Evolutionary conservation across 2,797 vertebrate species (phyloP).

Genomic region (Heteromormyrus szaboi): DNA sequence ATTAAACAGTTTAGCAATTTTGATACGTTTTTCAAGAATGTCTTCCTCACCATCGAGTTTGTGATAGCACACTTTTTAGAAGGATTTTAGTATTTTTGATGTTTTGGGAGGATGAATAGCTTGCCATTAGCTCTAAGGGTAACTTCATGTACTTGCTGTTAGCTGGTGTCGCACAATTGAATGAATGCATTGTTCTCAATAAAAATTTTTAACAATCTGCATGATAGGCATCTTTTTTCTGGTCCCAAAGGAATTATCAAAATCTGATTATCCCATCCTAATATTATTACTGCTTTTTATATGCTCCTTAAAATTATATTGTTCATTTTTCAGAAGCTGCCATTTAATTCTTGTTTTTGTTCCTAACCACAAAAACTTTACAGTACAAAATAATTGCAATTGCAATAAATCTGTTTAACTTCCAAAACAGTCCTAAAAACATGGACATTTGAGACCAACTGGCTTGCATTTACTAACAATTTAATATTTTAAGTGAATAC

Average conservation of each 20-base stretch:
- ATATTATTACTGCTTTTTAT: neutral
- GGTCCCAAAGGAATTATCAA: neutral
- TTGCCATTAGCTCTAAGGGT: neutral
- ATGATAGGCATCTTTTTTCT: neutral
- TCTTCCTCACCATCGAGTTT: neutral
- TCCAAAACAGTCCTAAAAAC: neutral
- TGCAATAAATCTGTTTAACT: neutral
- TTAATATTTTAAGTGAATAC: neutral
- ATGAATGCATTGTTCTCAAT: neutral
- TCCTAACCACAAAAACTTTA: neutral
- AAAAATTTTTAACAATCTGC: neutral
- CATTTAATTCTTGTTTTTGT: neutral
- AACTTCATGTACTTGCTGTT: neutral
- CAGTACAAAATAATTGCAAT: neutral
- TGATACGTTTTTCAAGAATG: neutral
- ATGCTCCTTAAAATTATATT: neutral
- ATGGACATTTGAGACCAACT: neutral
- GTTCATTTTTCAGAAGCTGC: neutral
- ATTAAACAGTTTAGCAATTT: neutral
- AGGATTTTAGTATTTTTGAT: neutral
- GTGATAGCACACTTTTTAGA: neutral
- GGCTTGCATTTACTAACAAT: neutral
- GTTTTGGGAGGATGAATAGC: neutral
- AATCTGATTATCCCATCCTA: neutral
- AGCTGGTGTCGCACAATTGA: neutral